Evolutionary conservation across 2,113 vertebrate species (phyloP), one percentile per base, ranked within the genome.

Genomic region (Beaufortia kweichowensis): DNA sequence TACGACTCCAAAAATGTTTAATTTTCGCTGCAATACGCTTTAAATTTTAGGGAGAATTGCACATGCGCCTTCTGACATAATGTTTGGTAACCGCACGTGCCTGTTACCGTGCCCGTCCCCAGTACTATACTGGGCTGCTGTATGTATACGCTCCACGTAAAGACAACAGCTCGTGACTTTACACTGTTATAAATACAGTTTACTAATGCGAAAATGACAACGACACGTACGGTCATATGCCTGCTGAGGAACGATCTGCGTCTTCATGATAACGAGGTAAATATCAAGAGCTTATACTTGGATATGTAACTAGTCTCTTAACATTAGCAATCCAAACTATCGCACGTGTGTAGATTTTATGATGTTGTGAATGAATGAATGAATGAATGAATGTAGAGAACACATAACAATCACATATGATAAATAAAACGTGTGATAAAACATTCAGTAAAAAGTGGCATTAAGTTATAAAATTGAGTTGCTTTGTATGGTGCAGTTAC

Each of bases 171-270:
- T 41, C 24, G 3, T 43, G 43, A 15, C 3, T 17, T 46, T 35
- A 9, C 33, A 56, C 29, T 17, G 11, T 55, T 56, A n/a, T n/a
- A 12, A 24, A 33, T 9, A 31, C 11, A 50, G 14, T 17, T 21
- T 0, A 2, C 12, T 2, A 10, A 10, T 11, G 35, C 11, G 35
- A 14, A 17, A 1, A 88, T 90, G 90, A 88, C 85, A 5, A 10
- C 79, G 0, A 72, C 72, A 26, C 79, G 91, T 2, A 88, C 87
- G 0, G 46, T 88, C 2, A 85, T 94, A 46, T 93, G 88, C 86
- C 78, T 92, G 67, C 82, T 94, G n/a, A 88, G 92, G 76, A 91
- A 92, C 17, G 92, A 94, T 86, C 66, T 93, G 80, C 91, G 93
- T 15, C 77, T 87, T 10, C 91, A 91, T 80, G 92, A 93, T 67